Conservation (phyloP, 2,797 vertebrate species). For the Limnodromus scolopaceus region DNA sequence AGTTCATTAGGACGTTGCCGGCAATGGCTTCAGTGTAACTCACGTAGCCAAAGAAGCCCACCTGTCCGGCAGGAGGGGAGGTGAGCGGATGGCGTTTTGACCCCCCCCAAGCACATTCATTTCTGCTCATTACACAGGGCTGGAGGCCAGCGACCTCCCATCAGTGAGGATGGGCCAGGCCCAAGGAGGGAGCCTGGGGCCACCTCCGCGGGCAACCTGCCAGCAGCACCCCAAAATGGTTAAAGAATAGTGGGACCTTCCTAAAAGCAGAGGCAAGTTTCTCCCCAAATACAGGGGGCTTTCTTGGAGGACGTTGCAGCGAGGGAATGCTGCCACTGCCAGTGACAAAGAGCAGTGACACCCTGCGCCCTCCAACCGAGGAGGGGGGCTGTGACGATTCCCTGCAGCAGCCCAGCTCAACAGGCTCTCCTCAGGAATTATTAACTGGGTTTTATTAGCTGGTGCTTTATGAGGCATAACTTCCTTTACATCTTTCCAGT, state of each 20-base stretch:
- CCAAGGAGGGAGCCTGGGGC: fast-evolving
- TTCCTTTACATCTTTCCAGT: neutral
- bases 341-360: neutral
- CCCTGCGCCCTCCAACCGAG: neutral
- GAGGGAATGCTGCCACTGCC: neutral
- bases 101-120: neutral
- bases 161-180: fast-evolving
- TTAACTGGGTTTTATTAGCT: constrained; percentile 3
- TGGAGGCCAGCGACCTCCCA: fast-evolving
- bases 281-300: neutral
- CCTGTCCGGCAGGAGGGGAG: constrained; percentile 76
- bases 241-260: neutral
- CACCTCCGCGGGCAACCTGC: neutral
- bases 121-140: neutral
- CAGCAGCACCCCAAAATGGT: neutral
- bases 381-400: neutral
- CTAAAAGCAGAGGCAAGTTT: neutral
- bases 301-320: fast-evolving
- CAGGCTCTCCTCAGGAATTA: neutral
- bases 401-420: neutral
- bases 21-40: constrained; percentile 94
- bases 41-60: constrained; percentile 97
- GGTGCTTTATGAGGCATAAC: neutral
- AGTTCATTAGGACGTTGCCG: constrained; percentile 96
- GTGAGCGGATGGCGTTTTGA: neutral